Percentiles rank a stretch among this genome's conserved stretches.
These are phyloP conservation scores for Poecilia latipinna DNA, from an alignment of 2,113 vertebrate species.

Conservation along the genomic window DNA sequence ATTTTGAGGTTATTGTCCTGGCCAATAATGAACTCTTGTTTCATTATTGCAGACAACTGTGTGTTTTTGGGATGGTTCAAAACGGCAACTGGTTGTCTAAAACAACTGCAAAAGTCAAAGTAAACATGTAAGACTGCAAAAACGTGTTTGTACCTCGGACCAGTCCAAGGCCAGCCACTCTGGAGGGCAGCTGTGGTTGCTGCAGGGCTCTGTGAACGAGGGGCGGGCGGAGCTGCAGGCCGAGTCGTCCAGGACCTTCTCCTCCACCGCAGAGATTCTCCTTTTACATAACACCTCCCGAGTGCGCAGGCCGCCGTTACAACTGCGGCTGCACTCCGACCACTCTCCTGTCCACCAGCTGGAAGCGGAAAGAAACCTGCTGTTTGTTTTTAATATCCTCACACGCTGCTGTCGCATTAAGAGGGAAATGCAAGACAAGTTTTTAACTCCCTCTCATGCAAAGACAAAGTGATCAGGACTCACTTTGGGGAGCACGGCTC, in stretches of 20 bases:
- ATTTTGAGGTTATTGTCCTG: no score
- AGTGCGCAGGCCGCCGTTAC: slow-evolving; percentile 88
- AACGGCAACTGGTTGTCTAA: background rate
- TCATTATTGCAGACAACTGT: no score
- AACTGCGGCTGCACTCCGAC: slow-evolving; percentile 96
- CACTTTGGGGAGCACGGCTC: slow-evolving; percentile 92
- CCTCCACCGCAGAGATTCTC: slow-evolving; percentile 83
- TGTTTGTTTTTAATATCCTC: background rate
- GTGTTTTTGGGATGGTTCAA: background rate
- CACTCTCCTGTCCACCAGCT: slow-evolving; percentile 94
- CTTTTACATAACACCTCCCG: slow-evolving; percentile 91
- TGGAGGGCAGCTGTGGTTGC: slow-evolving; percentile 91
- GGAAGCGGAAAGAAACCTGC: slow-evolving; percentile 6
- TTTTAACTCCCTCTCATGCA: background rate
- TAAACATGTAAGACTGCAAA: background rate
- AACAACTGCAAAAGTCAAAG: background rate
- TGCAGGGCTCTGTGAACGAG: slow-evolving; percentile 90
- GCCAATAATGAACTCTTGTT: no score
- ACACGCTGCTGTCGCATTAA: background rate
- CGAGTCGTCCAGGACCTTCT: slow-evolving; percentile 89
- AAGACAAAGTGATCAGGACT: background rate
- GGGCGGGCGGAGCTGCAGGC: slow-evolving; percentile 83
- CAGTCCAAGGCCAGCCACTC: slow-evolving; percentile 96
- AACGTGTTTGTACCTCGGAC: slow-evolving; percentile 86
- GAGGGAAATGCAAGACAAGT: background rate